A percentile compares a stretch with the other conserved stretches of the same genome.
Evolutionary conservation across 2,797 vertebrate genomes (phyloP).

Genomic region (Pampus argenteus): DNA sequence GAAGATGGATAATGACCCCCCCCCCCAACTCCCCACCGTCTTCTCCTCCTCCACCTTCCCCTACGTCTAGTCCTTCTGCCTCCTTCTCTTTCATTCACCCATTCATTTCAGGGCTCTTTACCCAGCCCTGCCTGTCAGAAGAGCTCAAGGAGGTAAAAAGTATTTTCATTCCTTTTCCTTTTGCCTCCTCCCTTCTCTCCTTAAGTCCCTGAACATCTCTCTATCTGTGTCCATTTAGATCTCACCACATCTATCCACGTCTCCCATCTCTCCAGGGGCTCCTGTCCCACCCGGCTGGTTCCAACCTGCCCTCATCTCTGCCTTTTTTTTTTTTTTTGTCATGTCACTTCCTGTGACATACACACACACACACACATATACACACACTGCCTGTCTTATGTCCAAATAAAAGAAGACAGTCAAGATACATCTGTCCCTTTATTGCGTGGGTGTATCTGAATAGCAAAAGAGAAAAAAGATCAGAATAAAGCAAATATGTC

Average conservation of each 20-base stretch:
- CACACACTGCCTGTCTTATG: background rate
- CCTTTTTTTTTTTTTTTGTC: constrained; percentile 2
- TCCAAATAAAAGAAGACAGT: constrained; percentile 10
- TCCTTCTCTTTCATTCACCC: constrained; percentile 11
- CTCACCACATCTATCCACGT: background rate
- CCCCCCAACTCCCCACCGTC: constrained; percentile 17
- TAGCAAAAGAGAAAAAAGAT: constrained; percentile 8
- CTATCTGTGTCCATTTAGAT: constrained; percentile 32
- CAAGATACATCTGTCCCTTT: background rate
- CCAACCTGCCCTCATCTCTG: background rate
- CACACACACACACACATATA: background rate
- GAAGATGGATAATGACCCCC: constrained; percentile 70
- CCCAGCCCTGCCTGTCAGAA: constrained; percentile 21
- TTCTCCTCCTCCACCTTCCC: constrained; percentile 44
- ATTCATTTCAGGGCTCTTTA: constrained; percentile 37
- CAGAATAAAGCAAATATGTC: background rate
- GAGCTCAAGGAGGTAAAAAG: constrained; percentile 14
- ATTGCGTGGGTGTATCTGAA: constrained; percentile 7
- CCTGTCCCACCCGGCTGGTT: background rate
- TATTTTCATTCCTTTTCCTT: constrained; percentile 6
- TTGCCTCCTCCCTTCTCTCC: constrained; percentile 13
- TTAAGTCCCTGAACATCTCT: constrained; percentile 13
- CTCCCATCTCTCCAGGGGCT: constrained; percentile 3
- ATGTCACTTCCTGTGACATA: constrained; percentile 6
- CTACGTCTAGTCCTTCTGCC: constrained; percentile 16